Conservation (phyloP, 2,888 invertebrate species). For the Lasioglossum marginatum region DNA sequence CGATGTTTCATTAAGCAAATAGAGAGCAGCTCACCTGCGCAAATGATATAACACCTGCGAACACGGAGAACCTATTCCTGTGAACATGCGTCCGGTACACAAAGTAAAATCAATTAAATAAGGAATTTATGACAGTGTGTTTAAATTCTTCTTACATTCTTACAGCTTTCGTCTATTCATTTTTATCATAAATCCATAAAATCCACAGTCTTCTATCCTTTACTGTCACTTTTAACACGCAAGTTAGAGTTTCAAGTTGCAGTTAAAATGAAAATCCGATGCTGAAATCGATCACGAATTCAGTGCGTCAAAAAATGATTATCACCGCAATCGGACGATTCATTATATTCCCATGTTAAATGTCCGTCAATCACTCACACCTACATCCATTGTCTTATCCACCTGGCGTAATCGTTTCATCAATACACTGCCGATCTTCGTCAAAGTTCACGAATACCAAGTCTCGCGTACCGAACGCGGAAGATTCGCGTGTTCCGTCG, state of each 20-base stretch:
- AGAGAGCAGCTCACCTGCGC: neutral
- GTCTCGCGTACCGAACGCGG: slow-evolving; percentile 31
- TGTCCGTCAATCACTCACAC: neutral
- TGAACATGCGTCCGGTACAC: neutral
- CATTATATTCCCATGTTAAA: neutral
- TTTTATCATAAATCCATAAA: neutral
- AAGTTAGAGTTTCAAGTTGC: neutral
- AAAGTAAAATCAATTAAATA: neutral
- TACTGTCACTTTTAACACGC: no score
- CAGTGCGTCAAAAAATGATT: neutral
- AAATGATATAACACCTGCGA: neutral
- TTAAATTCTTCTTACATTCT: no score
- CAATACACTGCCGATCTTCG: no score
- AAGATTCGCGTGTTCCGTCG: slow-evolving; percentile 14
- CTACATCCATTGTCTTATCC: neutral
- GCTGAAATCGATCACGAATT: neutral
- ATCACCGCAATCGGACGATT: neutral
- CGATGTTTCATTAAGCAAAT: neutral
- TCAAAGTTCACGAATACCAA: slow-evolving; percentile 5
- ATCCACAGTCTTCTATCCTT: neutral
- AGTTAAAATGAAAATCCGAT: no score
- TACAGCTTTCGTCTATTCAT: no score
- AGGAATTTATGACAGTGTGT: neutral
- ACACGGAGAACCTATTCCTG: no score
- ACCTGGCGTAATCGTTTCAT: slow-evolving; percentile 1